Percentiles rank a stretch among this genome's conserved stretches.
Conservation (phyloP, 2,113 vertebrate genomes). For the Myotis yumanensis region DNA sequence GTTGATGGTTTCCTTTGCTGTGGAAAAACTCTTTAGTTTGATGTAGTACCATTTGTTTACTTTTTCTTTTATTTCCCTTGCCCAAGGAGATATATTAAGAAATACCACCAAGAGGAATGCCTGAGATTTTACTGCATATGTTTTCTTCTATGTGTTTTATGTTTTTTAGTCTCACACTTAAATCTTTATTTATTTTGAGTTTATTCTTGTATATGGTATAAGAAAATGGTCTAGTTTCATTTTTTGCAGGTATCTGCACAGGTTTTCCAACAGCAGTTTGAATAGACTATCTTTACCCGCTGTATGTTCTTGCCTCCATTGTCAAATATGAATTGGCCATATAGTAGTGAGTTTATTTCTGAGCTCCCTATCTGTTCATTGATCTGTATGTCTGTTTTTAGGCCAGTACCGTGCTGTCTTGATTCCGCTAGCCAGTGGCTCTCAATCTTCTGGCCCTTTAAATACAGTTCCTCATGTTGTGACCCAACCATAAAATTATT, state of each 20-base stretch:
- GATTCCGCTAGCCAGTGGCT: not conserved
- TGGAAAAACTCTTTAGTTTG: not conserved
- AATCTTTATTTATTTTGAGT: not conserved
- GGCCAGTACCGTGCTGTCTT: not conserved
- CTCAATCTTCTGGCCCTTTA: too few species aligned
- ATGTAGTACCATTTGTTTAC: not conserved
- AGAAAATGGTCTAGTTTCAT: not conserved
- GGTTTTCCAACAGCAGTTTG: not conserved
- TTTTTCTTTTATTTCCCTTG: not conserved
- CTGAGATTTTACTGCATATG: not conserved
- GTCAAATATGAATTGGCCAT: not conserved
- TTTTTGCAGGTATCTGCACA: not conserved
- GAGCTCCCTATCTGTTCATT: not conserved
- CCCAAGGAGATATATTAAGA: not conserved
- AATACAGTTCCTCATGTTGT: too few species aligned
- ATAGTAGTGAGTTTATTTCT: not conserved
- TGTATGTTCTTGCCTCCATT: not conserved
- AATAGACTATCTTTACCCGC: not conserved
- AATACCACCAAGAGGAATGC: not conserved
- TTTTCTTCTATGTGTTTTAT: not conserved
- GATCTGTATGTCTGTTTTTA: not conserved
- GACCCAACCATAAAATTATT: too few species aligned
- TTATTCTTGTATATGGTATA: not conserved
- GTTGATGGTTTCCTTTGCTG: not conserved
- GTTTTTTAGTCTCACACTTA: not conserved